These are phyloP conservation scores for Gallinago undulata DNA, from an alignment of 2,113 vertebrate genomes.

Conservation along the genomic window DNA sequence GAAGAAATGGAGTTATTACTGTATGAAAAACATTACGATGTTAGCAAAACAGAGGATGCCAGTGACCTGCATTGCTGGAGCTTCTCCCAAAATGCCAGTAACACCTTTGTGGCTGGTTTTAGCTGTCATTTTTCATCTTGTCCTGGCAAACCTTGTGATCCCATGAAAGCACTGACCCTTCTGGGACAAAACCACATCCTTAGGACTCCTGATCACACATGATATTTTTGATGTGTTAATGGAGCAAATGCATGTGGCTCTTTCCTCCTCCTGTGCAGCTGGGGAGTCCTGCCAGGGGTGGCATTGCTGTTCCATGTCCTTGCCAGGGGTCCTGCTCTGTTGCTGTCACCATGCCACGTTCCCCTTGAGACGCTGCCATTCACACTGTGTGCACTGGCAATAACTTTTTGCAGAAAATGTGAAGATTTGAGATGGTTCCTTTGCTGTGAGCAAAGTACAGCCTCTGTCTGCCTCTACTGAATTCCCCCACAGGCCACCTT, in stretches of 20 bases:
- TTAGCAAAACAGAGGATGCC: neutral
- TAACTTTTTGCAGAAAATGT: neutral
- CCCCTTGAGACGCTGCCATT: neutral
- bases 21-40: neutral
- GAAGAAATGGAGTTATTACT: neutral
- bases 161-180: neutral
- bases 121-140: neutral
- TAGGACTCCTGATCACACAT: neutral
- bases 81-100: neutral
- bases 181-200: neutral
- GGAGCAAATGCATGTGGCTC: neutral
- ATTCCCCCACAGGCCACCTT: neutral
- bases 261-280: neutral
- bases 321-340: neutral
- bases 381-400: rapidly evolving
- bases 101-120: neutral
- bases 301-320: neutral
- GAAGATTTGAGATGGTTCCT: neutral
- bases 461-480: neutral
- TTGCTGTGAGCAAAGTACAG: neutral
- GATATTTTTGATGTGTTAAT: neutral
- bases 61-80: neutral
- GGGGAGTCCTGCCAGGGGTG: neutral
- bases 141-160: neutral
- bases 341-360: rapidly evolving